Evolutionary conservation across 2,888 invertebrate species (phyloP).

Genomic region (Microplitis manilae): DNA sequence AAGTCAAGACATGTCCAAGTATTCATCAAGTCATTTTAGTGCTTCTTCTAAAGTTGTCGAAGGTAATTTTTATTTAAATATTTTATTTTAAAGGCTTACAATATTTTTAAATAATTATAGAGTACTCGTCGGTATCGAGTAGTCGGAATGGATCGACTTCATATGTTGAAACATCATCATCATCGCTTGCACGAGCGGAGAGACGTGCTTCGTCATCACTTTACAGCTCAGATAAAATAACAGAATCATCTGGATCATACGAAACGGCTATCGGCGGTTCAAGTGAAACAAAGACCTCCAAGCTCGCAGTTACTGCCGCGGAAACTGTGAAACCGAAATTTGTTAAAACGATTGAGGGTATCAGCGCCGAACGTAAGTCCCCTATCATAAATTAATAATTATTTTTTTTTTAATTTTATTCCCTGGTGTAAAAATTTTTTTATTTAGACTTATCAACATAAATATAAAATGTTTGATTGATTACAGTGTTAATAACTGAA

Average conservation of each 20-base stretch:
- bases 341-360: slow-evolving; percentile 82
- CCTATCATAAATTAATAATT: slow-evolving; percentile 56
- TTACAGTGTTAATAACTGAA: background rate
- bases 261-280: slow-evolving; percentile 53
- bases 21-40: slow-evolving; percentile 75
- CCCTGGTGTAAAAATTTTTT: background rate
- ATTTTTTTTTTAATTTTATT: background rate
- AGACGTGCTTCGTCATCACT: slow-evolving; percentile 55
- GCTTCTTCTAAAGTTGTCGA: slow-evolving; percentile 78
- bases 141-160: slow-evolving; percentile 64
- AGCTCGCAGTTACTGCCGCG: slow-evolving; percentile 57
- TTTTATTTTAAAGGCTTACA: no score
- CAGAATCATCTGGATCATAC: slow-evolving; percentile 60
- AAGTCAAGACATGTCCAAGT: slow-evolving; percentile 67
- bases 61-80: slow-evolving; percentile 69
- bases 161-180: slow-evolving; percentile 65
- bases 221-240: slow-evolving; percentile 55
- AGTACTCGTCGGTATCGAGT: slow-evolving; percentile 69
- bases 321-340: slow-evolving; percentile 80
- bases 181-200: slow-evolving; percentile 53
- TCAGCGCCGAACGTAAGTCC: slow-evolving; percentile 84
- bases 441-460: slow-evolving; percentile 6
- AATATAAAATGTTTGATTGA: slow-evolving; percentile 2
- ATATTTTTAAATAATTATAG: slow-evolving; percentile 51
- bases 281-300: slow-evolving; percentile 54